Conservation (phyloP, 2,113 vertebrate genomes). For the Microcebus jonahi region DNA sequence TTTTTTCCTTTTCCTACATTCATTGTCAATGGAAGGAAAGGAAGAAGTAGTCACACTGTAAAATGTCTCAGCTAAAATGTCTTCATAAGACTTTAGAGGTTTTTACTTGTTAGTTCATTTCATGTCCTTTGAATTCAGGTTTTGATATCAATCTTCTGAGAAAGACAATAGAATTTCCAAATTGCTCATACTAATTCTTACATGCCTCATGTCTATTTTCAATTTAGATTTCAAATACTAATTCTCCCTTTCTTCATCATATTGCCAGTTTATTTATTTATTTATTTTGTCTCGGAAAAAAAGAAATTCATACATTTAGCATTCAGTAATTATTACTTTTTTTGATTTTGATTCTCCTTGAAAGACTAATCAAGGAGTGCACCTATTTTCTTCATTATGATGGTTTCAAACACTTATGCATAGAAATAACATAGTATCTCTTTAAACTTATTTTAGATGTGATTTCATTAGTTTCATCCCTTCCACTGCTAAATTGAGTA, state of each 20-base stretch:
- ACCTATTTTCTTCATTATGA: neutral
- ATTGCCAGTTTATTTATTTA: neutral
- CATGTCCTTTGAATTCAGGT: neutral
- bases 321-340: neutral
- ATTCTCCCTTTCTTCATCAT: neutral
- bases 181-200: neutral
- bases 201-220: neutral
- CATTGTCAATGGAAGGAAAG: neutral
- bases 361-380: neutral
- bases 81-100: neutral
- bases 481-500: neutral
- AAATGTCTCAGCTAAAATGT: neutral
- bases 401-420: neutral
- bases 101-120: neutral
- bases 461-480: neutral
- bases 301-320: neutral
- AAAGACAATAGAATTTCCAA: neutral
- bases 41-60: neutral
- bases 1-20: neutral
- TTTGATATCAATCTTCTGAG: neutral
- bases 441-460: neutral
- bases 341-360: neutral
- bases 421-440: neutral
- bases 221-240: neutral
- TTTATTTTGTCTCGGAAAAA: neutral